These are phyloP conservation scores for Chaenodraco wilsoni DNA, from an alignment of 2,797 vertebrate species.

Conservation along the genomic window DNA sequence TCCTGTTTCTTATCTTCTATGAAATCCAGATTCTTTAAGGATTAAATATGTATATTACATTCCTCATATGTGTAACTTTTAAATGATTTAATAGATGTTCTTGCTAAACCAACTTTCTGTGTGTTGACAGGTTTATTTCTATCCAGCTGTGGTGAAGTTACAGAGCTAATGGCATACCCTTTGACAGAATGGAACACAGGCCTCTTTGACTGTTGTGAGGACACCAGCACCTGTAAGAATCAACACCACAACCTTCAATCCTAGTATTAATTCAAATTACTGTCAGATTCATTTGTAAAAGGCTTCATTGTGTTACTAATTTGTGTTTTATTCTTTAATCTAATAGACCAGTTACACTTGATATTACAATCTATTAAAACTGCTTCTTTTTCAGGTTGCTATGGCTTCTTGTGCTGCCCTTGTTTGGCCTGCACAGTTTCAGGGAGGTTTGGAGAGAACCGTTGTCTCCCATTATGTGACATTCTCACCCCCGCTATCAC, in stretches of 20 bases:
- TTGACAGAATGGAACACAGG: slow-evolving; percentile 46
- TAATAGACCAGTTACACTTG: not conserved
- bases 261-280: not conserved
- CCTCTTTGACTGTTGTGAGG: slow-evolving; percentile 58
- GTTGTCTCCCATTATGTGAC: slow-evolving; percentile 67
- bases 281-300: not conserved
- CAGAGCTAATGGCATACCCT: slow-evolving; percentile 26
- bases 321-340: not conserved
- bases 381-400: slow-evolving; percentile 52
- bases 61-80: too few species aligned
- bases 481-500: not conserved
- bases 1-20: too few species aligned
- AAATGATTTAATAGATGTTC: not conserved
- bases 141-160: too few species aligned
- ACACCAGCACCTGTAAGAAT: slow-evolving; percentile 55
- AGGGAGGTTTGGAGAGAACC: slow-evolving; percentile 46
- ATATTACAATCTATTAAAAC: not conserved
- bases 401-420: slow-evolving; percentile 73
- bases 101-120: not conserved
- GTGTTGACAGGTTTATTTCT: slow-evolving; percentile 15
- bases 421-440: slow-evolving; percentile 66
- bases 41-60: not conserved
- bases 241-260: not conserved
- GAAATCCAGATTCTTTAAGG: not conserved
- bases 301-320: fast-evolving